These are phyloP conservation scores for Alcis repandata DNA, from an alignment of 2,888 invertebrate species.

Conservation along the genomic window DNA sequence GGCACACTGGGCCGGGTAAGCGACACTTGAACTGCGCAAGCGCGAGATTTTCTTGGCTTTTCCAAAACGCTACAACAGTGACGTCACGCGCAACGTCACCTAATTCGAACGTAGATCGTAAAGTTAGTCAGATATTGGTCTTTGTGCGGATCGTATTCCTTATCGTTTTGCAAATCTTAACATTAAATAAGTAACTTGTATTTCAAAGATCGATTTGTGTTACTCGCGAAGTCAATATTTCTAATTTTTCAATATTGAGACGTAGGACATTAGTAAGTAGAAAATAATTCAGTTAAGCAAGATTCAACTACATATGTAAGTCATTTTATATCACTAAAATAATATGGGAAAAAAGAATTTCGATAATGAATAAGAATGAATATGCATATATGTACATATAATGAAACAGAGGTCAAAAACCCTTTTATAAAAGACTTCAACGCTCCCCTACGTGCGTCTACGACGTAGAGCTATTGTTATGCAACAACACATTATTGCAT, in stretches of 20 bases:
- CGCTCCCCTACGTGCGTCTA: conserved; percentile 44
- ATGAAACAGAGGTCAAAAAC: neutral
- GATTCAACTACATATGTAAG: too few relatives aligned
- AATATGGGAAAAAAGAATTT: too few relatives aligned
- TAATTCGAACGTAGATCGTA: conserved; percentile 3
- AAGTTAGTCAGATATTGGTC: conserved; percentile 4
- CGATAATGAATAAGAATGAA: too few relatives aligned
- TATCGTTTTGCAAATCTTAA: neutral
- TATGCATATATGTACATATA: too few relatives aligned
- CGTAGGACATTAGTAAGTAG: too few relatives aligned
- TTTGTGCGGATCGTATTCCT: neutral
- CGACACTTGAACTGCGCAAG: conserved; percentile 79
- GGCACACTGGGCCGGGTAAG: conserved; percentile 57
- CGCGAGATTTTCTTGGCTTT: conserved; percentile 74
- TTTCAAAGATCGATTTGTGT: too few relatives aligned
- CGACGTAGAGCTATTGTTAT: neutral
- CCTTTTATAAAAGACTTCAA: conserved; percentile 56
- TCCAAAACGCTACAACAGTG: conserved; percentile 61
- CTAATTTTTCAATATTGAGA: too few relatives aligned
- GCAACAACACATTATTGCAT: too few relatives aligned
- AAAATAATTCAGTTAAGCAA: too few relatives aligned
- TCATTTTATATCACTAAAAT: too few relatives aligned
- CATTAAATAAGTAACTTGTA: too few relatives aligned
- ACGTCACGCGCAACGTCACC: conserved; percentile 60
- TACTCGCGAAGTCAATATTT: too few relatives aligned